Percentiles rank a stretch among this genome's conserved stretches.
These are phyloP conservation scores for Gymnocephalus cernua DNA, from an alignment of 2,113 vertebrate species.

Conservation along the genomic window DNA sequence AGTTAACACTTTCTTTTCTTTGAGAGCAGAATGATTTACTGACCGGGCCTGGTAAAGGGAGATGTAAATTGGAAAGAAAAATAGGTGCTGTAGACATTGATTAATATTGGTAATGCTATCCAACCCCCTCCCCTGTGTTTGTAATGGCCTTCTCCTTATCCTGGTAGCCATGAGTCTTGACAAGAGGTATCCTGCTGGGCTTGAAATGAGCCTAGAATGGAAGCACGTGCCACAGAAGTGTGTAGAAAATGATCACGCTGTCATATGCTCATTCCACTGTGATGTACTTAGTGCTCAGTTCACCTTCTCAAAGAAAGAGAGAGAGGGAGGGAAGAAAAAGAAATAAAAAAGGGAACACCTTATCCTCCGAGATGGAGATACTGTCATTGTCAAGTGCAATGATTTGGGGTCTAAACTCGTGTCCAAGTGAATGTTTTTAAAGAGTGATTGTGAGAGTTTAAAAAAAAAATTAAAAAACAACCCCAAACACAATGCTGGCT, in stretches of 20 bases:
- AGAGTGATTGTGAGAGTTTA: constrained; percentile 44
- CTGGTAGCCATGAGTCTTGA: constrained; percentile 89
- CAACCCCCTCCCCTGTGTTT: constrained; percentile 81
- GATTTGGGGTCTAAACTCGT: constrained; percentile 31
- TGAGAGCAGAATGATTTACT: constrained; percentile 88
- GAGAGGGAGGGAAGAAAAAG: constrained; percentile 43
- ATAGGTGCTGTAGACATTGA: constrained; percentile 91
- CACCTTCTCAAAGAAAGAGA: constrained; percentile 84
- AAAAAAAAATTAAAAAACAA: constrained; percentile 57
- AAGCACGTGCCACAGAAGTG: constrained; percentile 91
- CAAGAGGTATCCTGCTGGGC: constrained; percentile 95
- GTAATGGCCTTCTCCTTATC: constrained; percentile 94
- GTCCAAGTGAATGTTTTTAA: constrained; percentile 50
- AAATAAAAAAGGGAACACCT: constrained; percentile 74
- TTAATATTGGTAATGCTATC: constrained; percentile 98
- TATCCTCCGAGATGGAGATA: constrained; percentile 86
- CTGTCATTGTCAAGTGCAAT: constrained; percentile 89
- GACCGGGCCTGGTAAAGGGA: constrained; percentile 85
- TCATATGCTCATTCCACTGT: constrained; percentile 92
- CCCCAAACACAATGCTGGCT: constrained; percentile 93
- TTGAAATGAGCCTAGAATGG: constrained; percentile 95
- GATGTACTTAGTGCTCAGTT: constrained; percentile 92
- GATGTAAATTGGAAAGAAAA: constrained; percentile 94
- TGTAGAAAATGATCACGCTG: constrained; percentile 94
- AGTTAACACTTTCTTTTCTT: constrained; percentile 90